phyloP scores from a whole-genome alignment of 2,797 vertebrate species.

The Chaetophractus vellerosus region DNA sequence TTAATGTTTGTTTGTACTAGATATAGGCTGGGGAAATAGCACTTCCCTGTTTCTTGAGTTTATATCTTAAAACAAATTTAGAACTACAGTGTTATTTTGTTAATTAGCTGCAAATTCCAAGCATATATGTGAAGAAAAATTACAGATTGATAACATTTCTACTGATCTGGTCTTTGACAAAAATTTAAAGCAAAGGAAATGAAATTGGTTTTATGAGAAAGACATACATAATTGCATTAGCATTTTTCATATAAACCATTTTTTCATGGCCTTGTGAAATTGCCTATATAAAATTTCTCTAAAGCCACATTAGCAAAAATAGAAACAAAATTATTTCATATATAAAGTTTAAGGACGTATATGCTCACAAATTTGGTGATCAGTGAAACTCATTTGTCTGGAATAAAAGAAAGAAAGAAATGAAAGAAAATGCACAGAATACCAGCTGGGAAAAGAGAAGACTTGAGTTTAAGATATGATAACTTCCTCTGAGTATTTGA shows the following conservation, averaged over 20 bases:
- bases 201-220: slow-evolving; percentile 84
- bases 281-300: slow-evolving; percentile 28
- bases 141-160: slow-evolving; percentile 72
- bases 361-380: slow-evolving; percentile 33
- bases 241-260: slow-evolving; percentile 64
- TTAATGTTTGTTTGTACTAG: slow-evolving; percentile 61
- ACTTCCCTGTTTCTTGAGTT: slow-evolving; percentile 42
- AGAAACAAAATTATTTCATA: slow-evolving; percentile 3
- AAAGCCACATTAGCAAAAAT: slow-evolving; percentile 67
- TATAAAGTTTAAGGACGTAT: not conserved
- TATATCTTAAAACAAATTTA: slow-evolving; percentile 82
- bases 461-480: not conserved
- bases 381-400: slow-evolving; percentile 2
- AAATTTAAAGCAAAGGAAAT: slow-evolving; percentile 82
- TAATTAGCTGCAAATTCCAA: slow-evolving; percentile 67
- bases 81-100: slow-evolving; percentile 56
- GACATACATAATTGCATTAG: slow-evolving; percentile 69
- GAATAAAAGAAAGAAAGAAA: not conserved
- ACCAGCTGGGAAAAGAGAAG: not conserved
- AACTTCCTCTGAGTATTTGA: not conserved
- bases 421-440: not conserved
- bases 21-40: slow-evolving; percentile 10
- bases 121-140: slow-evolving; percentile 59
- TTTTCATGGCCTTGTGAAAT: slow-evolving; percentile 25
- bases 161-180: slow-evolving; percentile 75